These are phyloP conservation scores for Ellobius talpinus DNA, from an alignment of 2,113 vertebrate genomes.

Conservation along the genomic window DNA sequence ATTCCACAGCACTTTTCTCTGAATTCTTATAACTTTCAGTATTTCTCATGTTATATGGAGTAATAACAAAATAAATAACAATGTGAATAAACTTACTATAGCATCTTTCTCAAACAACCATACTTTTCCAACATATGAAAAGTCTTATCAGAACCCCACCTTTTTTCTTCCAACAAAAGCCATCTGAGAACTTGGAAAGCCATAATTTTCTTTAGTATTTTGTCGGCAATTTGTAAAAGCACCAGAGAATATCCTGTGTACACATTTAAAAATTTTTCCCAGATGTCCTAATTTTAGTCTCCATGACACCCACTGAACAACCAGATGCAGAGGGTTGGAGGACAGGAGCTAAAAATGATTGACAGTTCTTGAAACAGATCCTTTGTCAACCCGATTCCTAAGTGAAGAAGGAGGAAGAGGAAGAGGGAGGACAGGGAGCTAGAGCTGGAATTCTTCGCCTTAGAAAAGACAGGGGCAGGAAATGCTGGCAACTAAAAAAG, in stretches of 20 bases:
- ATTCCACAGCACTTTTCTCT: not conserved
- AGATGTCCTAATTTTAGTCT: slow-evolving; percentile 66
- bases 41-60: not conserved
- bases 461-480: slow-evolving; percentile 42
- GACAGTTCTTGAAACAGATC: slow-evolving; percentile 60
- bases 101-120: slow-evolving; percentile 29
- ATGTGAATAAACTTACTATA: slow-evolving; percentile 13
- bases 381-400: slow-evolving; percentile 62
- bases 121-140: slow-evolving; percentile 38
- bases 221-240: slow-evolving; percentile 73
- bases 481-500: slow-evolving; percentile 51
- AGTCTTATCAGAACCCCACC: not conserved
- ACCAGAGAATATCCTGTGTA: slow-evolving; percentile 70
- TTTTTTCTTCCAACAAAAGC: slow-evolving; percentile 63
- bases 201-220: slow-evolving; percentile 72
- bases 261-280: slow-evolving; percentile 71
- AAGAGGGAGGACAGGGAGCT: not conserved
- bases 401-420: not conserved
- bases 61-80: slow-evolving; percentile 29
- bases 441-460: slow-evolving; percentile 12
- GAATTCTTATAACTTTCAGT: not conserved
- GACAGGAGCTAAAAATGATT: slow-evolving; percentile 41
- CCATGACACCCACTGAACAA: slow-evolving; percentile 34
- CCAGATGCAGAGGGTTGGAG: slow-evolving; percentile 47
- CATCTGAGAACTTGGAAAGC: slow-evolving; percentile 65